phyloP scores from a whole-genome alignment of 2,113 vertebrate genomes.

The Petrocephalus microphthalmus region DNA sequence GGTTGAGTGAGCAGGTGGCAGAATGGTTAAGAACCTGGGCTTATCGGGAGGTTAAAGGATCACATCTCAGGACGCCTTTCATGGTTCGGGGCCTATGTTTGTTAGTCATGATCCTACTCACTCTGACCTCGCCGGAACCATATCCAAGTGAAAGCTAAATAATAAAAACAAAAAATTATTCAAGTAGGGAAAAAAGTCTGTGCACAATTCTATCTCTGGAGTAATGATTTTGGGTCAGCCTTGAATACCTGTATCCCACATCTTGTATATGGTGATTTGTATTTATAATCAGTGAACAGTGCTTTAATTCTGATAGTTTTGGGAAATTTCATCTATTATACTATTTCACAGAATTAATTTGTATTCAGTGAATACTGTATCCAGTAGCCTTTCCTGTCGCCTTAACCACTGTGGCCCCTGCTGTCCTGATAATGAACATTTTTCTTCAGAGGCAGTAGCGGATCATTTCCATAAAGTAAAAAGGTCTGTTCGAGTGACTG shows the following conservation, averaged over 20 bases:
- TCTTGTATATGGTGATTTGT: background rate
- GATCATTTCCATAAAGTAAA: background rate
- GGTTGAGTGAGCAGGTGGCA: background rate
- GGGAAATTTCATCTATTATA: background rate
- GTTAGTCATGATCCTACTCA: background rate
- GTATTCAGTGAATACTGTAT: background rate
- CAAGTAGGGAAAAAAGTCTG: background rate
- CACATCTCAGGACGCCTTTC: background rate
- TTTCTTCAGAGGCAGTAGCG: background rate
- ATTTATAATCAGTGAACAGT: background rate
- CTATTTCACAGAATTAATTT: background rate
- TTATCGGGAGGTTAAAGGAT: background rate
- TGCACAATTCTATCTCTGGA: background rate
- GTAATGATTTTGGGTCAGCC: background rate
- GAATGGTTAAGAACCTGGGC: background rate
- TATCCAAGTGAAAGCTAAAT: background rate
- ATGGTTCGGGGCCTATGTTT: background rate
- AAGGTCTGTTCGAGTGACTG: background rate
- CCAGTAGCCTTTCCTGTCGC: background rate
- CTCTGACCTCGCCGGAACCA: background rate
- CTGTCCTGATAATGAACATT: background rate
- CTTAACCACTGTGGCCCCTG: background rate
- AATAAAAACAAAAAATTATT: background rate
- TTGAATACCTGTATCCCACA: background rate
- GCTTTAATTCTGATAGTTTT: background rate